Base-by-base conservation (phyloP, 2,888 invertebrate species). In the Biston stratarius region DNA sequence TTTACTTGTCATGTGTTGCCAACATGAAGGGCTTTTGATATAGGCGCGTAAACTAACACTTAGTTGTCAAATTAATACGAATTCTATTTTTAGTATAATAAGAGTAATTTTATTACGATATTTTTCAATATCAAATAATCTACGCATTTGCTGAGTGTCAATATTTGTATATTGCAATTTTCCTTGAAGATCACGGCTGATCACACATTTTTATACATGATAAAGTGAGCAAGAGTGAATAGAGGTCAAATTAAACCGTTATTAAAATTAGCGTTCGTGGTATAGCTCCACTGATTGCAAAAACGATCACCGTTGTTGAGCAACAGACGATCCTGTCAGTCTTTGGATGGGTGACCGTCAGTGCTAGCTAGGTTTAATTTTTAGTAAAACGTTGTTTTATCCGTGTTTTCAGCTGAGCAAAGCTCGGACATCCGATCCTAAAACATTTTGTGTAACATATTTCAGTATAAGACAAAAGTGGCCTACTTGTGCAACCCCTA, bases 11-110 rank as follows among this genome's bases (percentile, higher is more conserved):
- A 90, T 83, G 77, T 87, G 87, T 77, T 87, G 84, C 84, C 84
- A 91, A 85, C 88, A 88, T 90, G 71, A 78, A 93, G 92, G 70
- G 83, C 84, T 75, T 91, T 92, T 77, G 80, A 88, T 83, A 86
- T 79, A 84, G 84, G 84, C 88, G 87, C 84, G 85, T 76, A 84
- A 87, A 85, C 81, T 85, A 87, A 88, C 87, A 83, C 82, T 72
- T 73, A 15, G 38, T 11, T 44, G 47, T 69, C 73, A 78, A 74
- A 74, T 72, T 67, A 76, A 80, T 78, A 75, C 77, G 76, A 72
- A 72, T 77, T 77, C 69, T 74, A 67, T 71, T 67, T 63, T 60
- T 72, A 67, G 73, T 0, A n/a, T 0, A 2, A 14, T 3, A 55
- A 45, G 60, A 63, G 34, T 9, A 3, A 14, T 42, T 62, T 62